Conservation (phyloP, 2,113 vertebrate species). For the Haemorhous mexicanus region DNA sequence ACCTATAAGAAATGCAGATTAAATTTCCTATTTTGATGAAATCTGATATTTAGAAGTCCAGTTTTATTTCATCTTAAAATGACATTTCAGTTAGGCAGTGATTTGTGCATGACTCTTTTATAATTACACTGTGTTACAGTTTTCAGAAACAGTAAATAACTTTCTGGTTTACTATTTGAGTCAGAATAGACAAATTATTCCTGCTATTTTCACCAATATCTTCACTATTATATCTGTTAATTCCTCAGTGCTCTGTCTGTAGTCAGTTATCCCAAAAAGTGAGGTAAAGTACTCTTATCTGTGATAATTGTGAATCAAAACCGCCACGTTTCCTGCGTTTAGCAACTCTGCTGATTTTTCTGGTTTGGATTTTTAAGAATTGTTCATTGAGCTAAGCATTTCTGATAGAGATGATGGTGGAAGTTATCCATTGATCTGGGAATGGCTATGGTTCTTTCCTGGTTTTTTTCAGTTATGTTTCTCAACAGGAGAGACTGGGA, state of each 20-base stretch:
- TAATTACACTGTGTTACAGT: fast-evolving
- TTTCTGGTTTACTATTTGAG: not conserved
- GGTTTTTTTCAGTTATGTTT: not conserved
- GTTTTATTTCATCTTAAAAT: not conserved
- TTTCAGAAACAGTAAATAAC: not conserved
- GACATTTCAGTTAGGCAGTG: not conserved
- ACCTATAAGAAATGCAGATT: not conserved
- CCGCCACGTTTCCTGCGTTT: not conserved
- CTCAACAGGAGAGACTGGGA: not conserved
- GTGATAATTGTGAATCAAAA: not conserved
- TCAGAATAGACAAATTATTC: not conserved
- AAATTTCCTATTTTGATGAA: not conserved
- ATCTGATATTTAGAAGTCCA: not conserved
- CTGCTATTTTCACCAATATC: not conserved
- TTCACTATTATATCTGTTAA: not conserved
- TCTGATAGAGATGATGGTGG: not conserved
- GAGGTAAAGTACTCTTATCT: not conserved
- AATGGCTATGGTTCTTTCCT: not conserved
- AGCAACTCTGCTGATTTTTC: not conserved
- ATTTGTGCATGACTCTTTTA: not conserved
- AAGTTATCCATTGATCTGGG: not conserved
- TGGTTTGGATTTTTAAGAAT: not conserved
- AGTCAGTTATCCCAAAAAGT: not conserved
- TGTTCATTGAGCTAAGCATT: not conserved
- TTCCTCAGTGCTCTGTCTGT: not conserved